Evolutionary conservation across 2,888 invertebrate genomes (phyloP).

Genomic region (Drosophila fulvimacula): DNA sequence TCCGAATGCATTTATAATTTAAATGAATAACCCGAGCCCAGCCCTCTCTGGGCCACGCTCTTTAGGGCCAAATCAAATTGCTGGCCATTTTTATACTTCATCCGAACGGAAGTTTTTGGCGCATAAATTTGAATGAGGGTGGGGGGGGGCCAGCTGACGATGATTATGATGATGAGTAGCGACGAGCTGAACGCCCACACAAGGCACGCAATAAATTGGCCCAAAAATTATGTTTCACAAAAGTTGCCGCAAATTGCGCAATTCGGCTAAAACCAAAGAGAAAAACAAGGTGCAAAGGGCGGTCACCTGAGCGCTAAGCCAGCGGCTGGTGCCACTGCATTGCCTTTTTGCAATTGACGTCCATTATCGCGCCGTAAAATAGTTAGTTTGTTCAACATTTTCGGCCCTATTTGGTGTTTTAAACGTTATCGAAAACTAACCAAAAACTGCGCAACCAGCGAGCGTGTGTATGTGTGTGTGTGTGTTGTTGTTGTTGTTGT

Average conservation of each 20-base stretch:
- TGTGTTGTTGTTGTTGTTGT: slow-evolving; percentile 22
- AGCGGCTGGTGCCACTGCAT: slow-evolving; percentile 27
- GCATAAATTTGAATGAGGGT: slow-evolving; percentile 75
- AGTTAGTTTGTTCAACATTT: slow-evolving; percentile 71
- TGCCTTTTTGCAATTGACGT: slow-evolving; percentile 70
- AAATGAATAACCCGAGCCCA: slow-evolving; percentile 74
- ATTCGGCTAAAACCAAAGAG: slow-evolving; percentile 44
- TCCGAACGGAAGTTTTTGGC: slow-evolving; percentile 77
- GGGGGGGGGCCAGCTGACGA: slow-evolving; percentile 29
- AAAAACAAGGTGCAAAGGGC: slow-evolving; percentile 18
- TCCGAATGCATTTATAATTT: slow-evolving; percentile 82
- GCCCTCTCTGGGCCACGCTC: not conserved
- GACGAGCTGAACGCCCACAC: slow-evolving; percentile 42
- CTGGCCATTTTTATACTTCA: slow-evolving; percentile 66
- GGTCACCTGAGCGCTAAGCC: slow-evolving; percentile 6
- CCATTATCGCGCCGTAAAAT: slow-evolving; percentile 74
- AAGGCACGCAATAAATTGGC: slow-evolving; percentile 60
- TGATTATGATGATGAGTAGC: slow-evolving; percentile 40
- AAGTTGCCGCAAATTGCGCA: slow-evolving; percentile 79
- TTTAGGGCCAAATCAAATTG: slow-evolving; percentile 55
- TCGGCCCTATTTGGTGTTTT: slow-evolving; percentile 71
- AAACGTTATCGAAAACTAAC: slow-evolving; percentile 79
- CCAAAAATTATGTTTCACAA: slow-evolving; percentile 74
- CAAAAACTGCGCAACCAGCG: slow-evolving; percentile 73
- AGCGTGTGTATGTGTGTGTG: slow-evolving; percentile 31